Evolutionary conservation across 2,888 invertebrate genomes (phyloP).

Genomic region (Melanargia galathea): DNA sequence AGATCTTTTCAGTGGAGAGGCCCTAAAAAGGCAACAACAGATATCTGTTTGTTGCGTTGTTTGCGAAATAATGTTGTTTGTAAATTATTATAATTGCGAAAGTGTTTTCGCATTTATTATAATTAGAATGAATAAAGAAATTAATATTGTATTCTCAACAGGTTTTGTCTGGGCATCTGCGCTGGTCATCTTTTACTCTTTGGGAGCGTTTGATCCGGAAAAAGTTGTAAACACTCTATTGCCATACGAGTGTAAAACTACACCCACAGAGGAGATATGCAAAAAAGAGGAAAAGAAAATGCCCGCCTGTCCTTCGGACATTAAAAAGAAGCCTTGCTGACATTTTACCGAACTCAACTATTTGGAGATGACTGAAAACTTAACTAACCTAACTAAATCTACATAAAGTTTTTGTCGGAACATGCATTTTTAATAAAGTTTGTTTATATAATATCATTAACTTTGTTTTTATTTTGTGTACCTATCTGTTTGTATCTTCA

Average conservation of each 20-base stretch:
- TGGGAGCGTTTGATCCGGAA: conserved; percentile 43
- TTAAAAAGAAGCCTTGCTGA: conserved; percentile 6
- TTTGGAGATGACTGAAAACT: not conserved
- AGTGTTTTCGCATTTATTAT: no score
- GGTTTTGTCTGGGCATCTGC: conserved; percentile 33
- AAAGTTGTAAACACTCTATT: conserved; percentile 10
- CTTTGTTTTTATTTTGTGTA: not conserved
- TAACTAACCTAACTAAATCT: no score
- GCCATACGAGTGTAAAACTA: conserved; percentile 18
- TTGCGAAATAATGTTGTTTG: no score
- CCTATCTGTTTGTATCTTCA: no score
- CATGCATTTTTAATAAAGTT: conserved; percentile 15
- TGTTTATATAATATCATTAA: not conserved
- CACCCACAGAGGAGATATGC: conserved; percentile 6
- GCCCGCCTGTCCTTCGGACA: not conserved
- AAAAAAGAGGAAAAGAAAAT: conserved; percentile 7
- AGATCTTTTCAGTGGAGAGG: no score
- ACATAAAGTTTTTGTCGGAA: not conserved
- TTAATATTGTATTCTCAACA: not conserved
- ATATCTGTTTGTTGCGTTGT: no score
- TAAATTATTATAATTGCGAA: no score
- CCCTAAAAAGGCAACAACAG: no score
- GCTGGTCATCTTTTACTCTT: conserved; percentile 43
- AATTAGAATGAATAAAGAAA: no score
- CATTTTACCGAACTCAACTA: not conserved